Conservation (phyloP, 2,888 invertebrate genomes). For the Lasioglossum zephyrum region DNA sequence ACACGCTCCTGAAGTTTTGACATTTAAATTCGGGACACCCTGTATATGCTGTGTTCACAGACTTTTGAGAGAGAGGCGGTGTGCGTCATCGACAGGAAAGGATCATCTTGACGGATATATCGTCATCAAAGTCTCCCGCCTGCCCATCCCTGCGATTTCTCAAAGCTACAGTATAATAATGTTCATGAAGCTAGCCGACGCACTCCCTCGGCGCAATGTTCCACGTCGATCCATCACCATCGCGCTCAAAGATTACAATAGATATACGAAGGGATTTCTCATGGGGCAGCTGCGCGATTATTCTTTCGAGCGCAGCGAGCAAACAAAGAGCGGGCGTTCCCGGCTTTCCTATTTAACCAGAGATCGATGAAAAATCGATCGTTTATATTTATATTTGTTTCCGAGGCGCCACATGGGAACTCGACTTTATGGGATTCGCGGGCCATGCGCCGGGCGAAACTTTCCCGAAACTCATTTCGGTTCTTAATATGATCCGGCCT, state of each 20-base stretch:
- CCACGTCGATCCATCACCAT: slow-evolving; percentile 13
- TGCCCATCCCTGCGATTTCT: not conserved
- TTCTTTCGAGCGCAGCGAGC: not conserved
- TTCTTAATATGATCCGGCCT: slow-evolving; percentile 10
- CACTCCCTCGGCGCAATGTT: not conserved
- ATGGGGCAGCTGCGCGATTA: not conserved
- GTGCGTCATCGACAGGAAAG: not conserved
- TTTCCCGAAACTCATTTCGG: not conserved
- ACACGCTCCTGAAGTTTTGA: too few species aligned
- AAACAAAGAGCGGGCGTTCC: not conserved
- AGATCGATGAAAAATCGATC: not conserved
- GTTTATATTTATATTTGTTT: not conserved
- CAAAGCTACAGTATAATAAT: not conserved
- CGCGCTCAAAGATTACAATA: slow-evolving; percentile 3
- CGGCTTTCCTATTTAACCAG: not conserved
- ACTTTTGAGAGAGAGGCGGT: not conserved
- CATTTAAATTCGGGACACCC: too few species aligned
- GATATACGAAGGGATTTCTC: slow-evolving; percentile 10
- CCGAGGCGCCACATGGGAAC: not conserved
- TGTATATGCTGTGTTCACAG: not conserved
- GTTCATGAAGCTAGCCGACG: not conserved
- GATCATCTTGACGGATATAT: not conserved
- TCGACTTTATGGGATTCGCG: slow-evolving; percentile 12
- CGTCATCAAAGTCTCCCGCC: not conserved
- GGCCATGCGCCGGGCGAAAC: not conserved